Base-by-base conservation (phyloP, 2,797 vertebrate genomes). In the Anguilla marmorata region DNA sequence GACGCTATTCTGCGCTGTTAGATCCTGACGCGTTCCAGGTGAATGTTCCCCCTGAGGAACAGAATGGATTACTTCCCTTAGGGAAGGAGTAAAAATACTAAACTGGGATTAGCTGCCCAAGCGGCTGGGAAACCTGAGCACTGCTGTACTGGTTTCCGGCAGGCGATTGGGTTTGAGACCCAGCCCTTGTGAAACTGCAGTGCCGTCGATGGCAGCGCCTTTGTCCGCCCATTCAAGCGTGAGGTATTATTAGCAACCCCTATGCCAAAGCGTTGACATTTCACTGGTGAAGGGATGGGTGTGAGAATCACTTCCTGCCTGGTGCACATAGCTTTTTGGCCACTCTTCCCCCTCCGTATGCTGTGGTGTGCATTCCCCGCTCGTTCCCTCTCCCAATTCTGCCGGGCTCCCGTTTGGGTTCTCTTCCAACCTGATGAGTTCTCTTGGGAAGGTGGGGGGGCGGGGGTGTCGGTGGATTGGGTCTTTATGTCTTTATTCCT, bases 261-360 rank as follows among this genome's bases (percentile, higher is more conserved):
- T 89, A 58, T 90, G 92, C 92, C 93, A 93, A 91, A 21, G 88
- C 93, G 93, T 52, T 93, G 89, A 91, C 82, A 30, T 94, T 90
- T 90, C 41, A 58, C 85, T 91, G 88, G 91, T 93, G 91, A 82
- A 12, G 87, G 88, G 87, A 48, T 5, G 89, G 90, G 86, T 90
- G 89, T 90, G 87, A 37, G 87, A 48, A 58, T 82, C 52, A 27
- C 41, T 88, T 85, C 52, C 83, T 88, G 63, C 52, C 63, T 88
- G 63, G 60, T 74, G 48, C 60, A 66, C 85, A 41, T n/a, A n/a
- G 58, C 58, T 41, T 16, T 41, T 37, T 74, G 45, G 1, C 72
- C 30, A 12, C 60, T n/a, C 50, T 56, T 1, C 60, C 80, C 56
- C 82, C 80, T 58, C 27, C 66, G 60, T 72, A 30, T 45, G 27